Base-by-base conservation (phyloP, 2,113 vertebrate genomes). In the Thryonomys swinderianus region DNA sequence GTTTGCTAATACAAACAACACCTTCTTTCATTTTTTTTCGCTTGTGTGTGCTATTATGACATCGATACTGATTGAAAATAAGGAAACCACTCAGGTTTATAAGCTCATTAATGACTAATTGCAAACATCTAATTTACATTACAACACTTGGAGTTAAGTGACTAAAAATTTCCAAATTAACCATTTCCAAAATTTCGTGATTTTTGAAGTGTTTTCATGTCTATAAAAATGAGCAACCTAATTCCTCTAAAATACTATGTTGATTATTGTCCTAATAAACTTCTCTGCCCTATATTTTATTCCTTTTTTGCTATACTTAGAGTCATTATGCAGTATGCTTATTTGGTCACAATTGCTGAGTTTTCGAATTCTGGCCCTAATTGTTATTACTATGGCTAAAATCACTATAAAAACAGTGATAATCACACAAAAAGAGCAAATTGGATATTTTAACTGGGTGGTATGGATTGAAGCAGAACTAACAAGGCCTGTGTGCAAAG, bases 391-490 rank as follows among this genome's bases (percentile, higher is more conserved):
- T 73, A 80, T 87, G 94, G 74, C 82, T 98, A 97, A 97, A 85
- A 85, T 91, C 87, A 93, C 64, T 16, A 69, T 90, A 95, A 93
- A 97, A 98, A 97, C 79, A 21, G 88, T 48, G 0, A 40, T 96
- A 96, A 93, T 23, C 64, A 92, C 61, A 95, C 64, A 45, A 67
- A 96, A 97, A 79, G 83, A 85, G 48, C 48, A 97, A 98, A 96
- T 92, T 95, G 81, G 90, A 67, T 97, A 96, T 97, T 97, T 98
- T 97, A 97, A 97, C 95, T 59, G 96, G 74, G 64, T 96, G 96
- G 95, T 97, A 37, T 73, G 97, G 92, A 97, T 98, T 98, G 97
- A 97, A 97, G 95, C 37, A 94, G 42, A 78, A 88, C 83, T 98
- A 97, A 97, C 90, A 97, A 97, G 81, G 20, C 93, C 92, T 89